These are phyloP conservation scores for Echinops telfairi DNA, from an alignment of 2,113 vertebrate species.

Conservation along the genomic window DNA sequence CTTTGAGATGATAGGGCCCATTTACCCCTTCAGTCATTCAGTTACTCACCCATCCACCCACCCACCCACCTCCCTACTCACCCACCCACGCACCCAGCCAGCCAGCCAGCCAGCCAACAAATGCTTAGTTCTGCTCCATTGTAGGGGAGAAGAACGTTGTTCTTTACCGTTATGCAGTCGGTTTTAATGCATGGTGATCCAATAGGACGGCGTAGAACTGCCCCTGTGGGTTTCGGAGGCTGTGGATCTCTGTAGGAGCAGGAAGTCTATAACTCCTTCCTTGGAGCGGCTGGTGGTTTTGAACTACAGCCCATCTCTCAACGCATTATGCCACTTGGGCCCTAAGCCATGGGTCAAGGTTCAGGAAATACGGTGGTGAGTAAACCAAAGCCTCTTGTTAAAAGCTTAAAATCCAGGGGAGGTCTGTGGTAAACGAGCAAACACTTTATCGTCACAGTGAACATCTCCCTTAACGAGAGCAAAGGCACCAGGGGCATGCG, in stretches of 20 bases:
- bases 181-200: no score
- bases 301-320: no score
- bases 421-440: not conserved
- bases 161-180: no score
- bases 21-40: not conserved
- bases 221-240: no score
- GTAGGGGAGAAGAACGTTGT: no score
- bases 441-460: not conserved
- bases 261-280: no score
- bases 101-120: no score
- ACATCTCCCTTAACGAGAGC: not conserved
- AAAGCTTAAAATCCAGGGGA: not conserved
- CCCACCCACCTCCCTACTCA: no score
- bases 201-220: no score
- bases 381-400: not conserved
- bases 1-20: not conserved
- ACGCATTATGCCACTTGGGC: no score
- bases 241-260: no score
- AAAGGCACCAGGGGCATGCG: not conserved
- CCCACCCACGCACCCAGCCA: not conserved
- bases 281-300: no score
- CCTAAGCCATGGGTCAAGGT: not conserved
- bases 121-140: not conserved
- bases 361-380: not conserved
- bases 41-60: not conserved